phyloP scores from a whole-genome alignment of 2,113 vertebrate species.

The Syrrhaptes paradoxus region DNA sequence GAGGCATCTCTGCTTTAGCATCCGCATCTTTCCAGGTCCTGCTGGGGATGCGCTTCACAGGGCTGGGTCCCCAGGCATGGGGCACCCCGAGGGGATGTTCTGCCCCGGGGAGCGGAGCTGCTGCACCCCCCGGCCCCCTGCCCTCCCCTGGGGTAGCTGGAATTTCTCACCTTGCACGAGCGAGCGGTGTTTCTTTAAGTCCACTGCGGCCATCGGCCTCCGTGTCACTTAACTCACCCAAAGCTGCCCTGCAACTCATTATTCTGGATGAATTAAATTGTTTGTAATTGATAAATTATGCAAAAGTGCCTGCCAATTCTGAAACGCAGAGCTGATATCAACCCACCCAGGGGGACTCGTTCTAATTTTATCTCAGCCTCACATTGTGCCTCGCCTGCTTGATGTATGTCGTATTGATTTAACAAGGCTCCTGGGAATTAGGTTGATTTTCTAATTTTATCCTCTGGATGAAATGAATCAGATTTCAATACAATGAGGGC shows the following conservation, averaged over 20 bases:
- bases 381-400: constrained; percentile 65
- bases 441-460: constrained; percentile 71
- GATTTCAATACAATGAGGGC: constrained; percentile 8
- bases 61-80: background rate
- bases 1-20: background rate
- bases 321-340: constrained; percentile 45
- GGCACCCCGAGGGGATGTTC: background rate
- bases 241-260: background rate
- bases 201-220: background rate
- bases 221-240: fast-evolving
- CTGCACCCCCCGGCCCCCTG: fast-evolving
- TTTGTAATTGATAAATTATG: constrained; percentile 77
- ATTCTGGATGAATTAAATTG: constrained; percentile 20
- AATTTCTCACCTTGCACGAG: background rate
- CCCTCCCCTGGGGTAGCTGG: background rate
- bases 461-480: constrained; percentile 65
- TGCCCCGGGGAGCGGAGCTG: fast-evolving
- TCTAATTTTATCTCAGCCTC: constrained; percentile 66
- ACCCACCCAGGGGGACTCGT: constrained; percentile 62
- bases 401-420: constrained; percentile 67
- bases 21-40: background rate
- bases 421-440: constrained; percentile 73
- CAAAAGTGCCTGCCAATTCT: constrained; percentile 64
- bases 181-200: fast-evolving
- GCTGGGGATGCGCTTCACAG: fast-evolving